Evolutionary conservation across 92 coral and sea anemone species (phyloP), one percentile per base, ranked within the genome.

Genomic region (Muricea muricata): DNA sequence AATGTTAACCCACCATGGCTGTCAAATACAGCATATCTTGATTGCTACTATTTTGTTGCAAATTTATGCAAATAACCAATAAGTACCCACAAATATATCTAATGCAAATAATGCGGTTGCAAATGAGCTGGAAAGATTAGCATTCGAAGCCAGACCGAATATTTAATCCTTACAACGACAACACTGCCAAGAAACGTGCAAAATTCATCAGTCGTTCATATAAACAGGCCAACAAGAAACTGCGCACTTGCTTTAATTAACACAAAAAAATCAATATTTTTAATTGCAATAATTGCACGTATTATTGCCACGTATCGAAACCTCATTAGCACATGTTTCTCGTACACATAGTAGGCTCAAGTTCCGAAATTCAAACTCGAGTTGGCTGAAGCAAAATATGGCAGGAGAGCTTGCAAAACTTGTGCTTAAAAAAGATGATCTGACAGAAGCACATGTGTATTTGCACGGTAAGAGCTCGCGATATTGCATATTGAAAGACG

Each of bases 401-500:
- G 71, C 71, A 56, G 58, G 11, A 11, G 55, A 58, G 61, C 45
- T 78, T 7, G 31, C 83, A 15, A 78, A 33, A 24, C 24, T 78
- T 78, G 71, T 56, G 20, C 45, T 78, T 21, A 78, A 78, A 18
- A 78, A 78, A 30, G 71, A 78, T 23, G 71, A 78, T 6, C 10
- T 17, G 33, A 78, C 71, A 0, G 50, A 78, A 58, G 71, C 58
- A 9, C 31, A 78, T 15, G 71, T 78, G 47, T 33, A 23, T 20
- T 78, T 78, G 46, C 71, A 56, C 37, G 83, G 83, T 78, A 57
- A 17, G 69, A 6, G 11, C 41, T 65, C 32, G 28, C 28, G 21
- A 55, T 18, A 55, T 55, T 5, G 24, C 6, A 4, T 24, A 3
- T 3, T 24, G 6, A 55, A 37, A 4, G 42, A 37, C 5, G 9